phyloP scores from a whole-genome alignment of 2,888 invertebrate genomes.

The Exocentrus adspersus region DNA sequence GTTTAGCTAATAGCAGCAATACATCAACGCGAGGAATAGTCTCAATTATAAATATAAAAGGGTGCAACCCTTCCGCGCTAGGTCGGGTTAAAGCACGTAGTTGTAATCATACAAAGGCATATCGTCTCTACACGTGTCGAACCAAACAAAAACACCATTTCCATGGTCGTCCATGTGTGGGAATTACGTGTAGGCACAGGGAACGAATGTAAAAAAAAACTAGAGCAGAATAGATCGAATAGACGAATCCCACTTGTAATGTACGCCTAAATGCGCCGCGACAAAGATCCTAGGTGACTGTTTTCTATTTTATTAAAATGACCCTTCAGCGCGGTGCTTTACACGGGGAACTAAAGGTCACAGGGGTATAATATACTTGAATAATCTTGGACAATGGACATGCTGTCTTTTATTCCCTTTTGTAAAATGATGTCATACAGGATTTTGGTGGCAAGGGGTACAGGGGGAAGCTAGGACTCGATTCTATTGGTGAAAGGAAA shows the following conservation, averaged over 20 bases:
- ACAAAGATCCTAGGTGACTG: conserved; percentile 3
- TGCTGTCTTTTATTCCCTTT: too few relatives aligned
- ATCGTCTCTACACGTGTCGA: conserved; percentile 11
- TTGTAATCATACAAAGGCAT: conserved; percentile 14
- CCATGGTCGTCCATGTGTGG: conserved; percentile 8
- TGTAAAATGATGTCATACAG: too few relatives aligned
- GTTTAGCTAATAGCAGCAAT: conserved; percentile 43
- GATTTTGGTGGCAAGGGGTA: too few relatives aligned
- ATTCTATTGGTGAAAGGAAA: too few relatives aligned
- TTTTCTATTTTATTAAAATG: neutral
- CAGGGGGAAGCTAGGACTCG: too few relatives aligned
- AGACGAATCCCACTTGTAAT: neutral
- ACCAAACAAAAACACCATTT: conserved; percentile 9
- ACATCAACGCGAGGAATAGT: conserved; percentile 39
- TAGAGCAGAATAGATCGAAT: neutral
- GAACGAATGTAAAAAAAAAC: neutral
- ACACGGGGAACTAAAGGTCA: neutral
- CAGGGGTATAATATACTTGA: neutral
- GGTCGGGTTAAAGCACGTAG: conserved; percentile 11
- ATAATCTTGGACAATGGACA: neutral
- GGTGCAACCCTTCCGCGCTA: conserved; percentile 28
- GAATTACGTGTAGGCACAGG: conserved; percentile 6
- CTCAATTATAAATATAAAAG: conserved; percentile 45
- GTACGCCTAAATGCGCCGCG: neutral
- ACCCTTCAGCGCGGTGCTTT: neutral